Percentiles rank a stretch among this genome's conserved stretches.
phyloP scores from a whole-genome alignment of 2,797 vertebrate genomes.

The Bucorvus abyssinicus region DNA sequence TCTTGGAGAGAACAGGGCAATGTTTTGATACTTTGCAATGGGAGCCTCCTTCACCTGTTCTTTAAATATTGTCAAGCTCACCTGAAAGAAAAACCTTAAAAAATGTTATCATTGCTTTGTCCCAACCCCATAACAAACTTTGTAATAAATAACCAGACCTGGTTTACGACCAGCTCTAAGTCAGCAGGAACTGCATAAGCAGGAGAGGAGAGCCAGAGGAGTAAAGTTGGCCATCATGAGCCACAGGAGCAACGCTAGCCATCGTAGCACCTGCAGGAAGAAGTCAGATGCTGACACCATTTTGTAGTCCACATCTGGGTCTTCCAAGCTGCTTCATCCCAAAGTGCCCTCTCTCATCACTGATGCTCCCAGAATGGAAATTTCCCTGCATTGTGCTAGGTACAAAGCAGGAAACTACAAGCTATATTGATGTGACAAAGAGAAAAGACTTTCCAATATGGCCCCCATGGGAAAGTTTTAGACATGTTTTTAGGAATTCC shows the following conservation, averaged over 20 bases:
- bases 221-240: neutral
- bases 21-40: neutral
- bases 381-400: neutral
- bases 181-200: neutral
- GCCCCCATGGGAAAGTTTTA: neutral
- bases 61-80: neutral
- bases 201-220: neutral
- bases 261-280: neutral
- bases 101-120: neutral
- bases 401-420: neutral
- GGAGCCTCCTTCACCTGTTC: neutral
- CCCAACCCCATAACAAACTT: neutral
- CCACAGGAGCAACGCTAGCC: neutral
- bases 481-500: neutral
- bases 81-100: neutral
- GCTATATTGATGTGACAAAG: neutral
- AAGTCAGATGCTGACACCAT: neutral
- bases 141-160: neutral
- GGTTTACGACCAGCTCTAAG: neutral
- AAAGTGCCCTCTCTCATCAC: neutral
- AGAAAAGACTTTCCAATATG: neutral
- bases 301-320: neutral
- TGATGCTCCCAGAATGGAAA: neutral
- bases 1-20: neutral
- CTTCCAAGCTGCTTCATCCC: neutral